Evolutionary conservation across 2,113 vertebrate species (phyloP), one percentile per base, ranked within the genome.

Genomic region (Triplophysa rosa): DNA sequence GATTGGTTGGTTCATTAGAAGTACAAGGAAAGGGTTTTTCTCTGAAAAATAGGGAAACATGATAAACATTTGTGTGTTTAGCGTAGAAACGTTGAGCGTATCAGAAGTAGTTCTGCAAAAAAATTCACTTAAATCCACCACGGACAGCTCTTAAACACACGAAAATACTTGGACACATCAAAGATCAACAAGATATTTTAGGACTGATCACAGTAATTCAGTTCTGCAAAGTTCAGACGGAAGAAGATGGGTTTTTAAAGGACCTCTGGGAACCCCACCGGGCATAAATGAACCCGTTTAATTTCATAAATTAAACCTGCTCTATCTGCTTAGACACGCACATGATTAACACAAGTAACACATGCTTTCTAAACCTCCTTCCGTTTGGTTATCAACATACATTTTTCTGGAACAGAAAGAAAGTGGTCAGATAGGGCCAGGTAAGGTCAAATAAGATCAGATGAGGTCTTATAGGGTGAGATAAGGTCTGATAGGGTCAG

Each of bases 151-250:
- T 45, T 12, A 45, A 68, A 52, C 21, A 49, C 40, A 1, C 45
- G 3, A 14, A 67, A 67, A 47, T 49, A 42, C 42, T 52, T 52
- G 13, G 16, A 52, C 14, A 7, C 14, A 24, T 49, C 21, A 26
- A 8, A 49, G 8, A 6, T 68, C 45, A 52, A 37, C 5, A 37
- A 23, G 7, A 45, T 47, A 67, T 47, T 67, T 52, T 68, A 14
- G 24, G 23, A 56, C 19, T 10, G 21, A 45, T 69, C 45, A 69
- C 67, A 69, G 67, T 69, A 69, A 19, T 17, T 69, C 67, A 69
- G 45, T 42, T 37, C 64, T 6, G 37, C 16, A 47, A 21, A 24
- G 40, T 23, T 67, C 40, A 67, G 19, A 12, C 3, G 40, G 21
- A 45, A 11, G 42, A 45, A 45, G 8, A 45, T 45, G 0, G 2